These are phyloP conservation scores for Odontamblyopus lacepedii DNA, from an alignment of 2,797 vertebrate species.

Conservation along the genomic window DNA sequence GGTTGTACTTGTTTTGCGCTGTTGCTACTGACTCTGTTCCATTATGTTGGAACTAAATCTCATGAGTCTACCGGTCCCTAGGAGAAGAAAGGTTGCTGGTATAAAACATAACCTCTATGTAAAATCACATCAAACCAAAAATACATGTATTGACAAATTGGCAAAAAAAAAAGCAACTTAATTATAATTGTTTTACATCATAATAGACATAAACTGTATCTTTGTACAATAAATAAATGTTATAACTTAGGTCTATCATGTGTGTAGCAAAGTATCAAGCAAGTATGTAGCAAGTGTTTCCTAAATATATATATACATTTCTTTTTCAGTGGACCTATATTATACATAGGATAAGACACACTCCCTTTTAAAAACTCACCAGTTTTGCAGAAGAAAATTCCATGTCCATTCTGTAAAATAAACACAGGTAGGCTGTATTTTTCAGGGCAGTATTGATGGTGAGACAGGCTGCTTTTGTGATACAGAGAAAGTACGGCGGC, in stretches of 20 bases:
- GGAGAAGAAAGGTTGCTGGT: too few relatives aligned
- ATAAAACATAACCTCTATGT: not conserved
- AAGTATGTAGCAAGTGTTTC: not conserved
- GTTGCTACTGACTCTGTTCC: too few relatives aligned
- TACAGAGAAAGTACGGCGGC: slow-evolving; percentile 29
- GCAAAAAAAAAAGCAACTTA: not conserved
- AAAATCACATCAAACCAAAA: not conserved
- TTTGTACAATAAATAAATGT: not conserved
- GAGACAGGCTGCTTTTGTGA: slow-evolving; percentile 9
- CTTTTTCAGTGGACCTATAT: not conserved
- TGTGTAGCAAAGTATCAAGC: not conserved
- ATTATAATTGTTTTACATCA: not conserved
- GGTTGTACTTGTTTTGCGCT: too few relatives aligned
- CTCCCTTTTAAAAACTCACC: not conserved
- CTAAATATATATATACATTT: not conserved
- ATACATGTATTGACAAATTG: not conserved
- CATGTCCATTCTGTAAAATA: not conserved
- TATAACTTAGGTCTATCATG: not conserved
- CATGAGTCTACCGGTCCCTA: too few relatives aligned
- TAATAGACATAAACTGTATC: not conserved
- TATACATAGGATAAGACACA: not conserved
- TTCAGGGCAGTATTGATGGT: not conserved
- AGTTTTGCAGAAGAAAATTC: not conserved
- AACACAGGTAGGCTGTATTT: not conserved
- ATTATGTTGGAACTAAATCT: too few relatives aligned